These are phyloP conservation scores for Eumerus sabulonum DNA, from an alignment of 2,888 invertebrate genomes.

Conservation along the genomic window DNA sequence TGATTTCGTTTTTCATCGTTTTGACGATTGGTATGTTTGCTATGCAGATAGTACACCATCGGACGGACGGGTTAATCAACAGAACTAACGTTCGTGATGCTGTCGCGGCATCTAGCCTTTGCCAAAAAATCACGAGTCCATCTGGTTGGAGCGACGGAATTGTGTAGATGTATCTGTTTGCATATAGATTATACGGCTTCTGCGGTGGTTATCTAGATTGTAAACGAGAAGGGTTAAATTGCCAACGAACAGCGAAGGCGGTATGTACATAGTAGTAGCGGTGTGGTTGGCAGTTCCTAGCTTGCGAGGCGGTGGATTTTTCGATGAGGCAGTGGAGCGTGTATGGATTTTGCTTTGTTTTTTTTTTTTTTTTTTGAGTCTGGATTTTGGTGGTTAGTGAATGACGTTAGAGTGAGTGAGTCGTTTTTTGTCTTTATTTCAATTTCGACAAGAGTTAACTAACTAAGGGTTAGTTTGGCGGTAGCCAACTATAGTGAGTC, in stretches of 20 bases:
- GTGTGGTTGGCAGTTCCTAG: not conserved
- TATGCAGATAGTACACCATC: slow-evolving; percentile 64
- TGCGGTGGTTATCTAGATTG: slow-evolving; percentile 42
- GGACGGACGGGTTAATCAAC: slow-evolving; percentile 62
- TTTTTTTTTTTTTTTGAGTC: slow-evolving; percentile 2
- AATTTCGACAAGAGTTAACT: slow-evolving; percentile 40
- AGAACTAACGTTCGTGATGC: slow-evolving; percentile 29
- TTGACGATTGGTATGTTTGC: slow-evolving; percentile 62
- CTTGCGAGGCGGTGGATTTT: too few species aligned
- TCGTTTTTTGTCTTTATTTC: not conserved
- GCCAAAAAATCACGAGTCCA: slow-evolving; percentile 48
- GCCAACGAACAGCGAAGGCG: slow-evolving; percentile 20
- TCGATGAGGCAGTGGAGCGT: slow-evolving; percentile 15
- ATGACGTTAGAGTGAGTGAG: slow-evolving; percentile 41
- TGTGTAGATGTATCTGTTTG: slow-evolving; percentile 2
- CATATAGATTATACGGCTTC: not conserved
- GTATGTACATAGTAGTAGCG: not conserved
- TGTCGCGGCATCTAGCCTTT: slow-evolving; percentile 17
- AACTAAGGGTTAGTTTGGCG: not conserved
- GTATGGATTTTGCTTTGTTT: not conserved
- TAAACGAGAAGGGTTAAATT: slow-evolving; percentile 50
- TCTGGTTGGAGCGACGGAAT: not conserved
- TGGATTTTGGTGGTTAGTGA: slow-evolving; percentile 23
- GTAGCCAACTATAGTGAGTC: too few species aligned
- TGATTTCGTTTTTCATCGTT: slow-evolving; percentile 28